A percentile compares a stretch with the other conserved stretches of the same genome.
These are phyloP conservation scores for Calameuta filiformis DNA, from an alignment of 2,888 invertebrate species.

Conservation along the genomic window DNA sequence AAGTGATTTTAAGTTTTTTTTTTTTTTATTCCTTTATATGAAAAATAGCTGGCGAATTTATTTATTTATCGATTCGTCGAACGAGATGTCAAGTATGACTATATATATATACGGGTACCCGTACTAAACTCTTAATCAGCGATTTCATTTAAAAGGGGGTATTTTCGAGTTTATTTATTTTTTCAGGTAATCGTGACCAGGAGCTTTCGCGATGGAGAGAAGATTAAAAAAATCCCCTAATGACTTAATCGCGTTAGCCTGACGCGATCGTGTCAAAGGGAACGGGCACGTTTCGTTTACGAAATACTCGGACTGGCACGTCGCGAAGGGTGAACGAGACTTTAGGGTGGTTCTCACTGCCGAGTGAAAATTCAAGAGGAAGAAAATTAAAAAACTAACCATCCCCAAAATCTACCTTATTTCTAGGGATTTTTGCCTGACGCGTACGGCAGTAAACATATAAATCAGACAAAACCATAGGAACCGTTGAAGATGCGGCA, in stretches of 20 bases:
- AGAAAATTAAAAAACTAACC: background rate
- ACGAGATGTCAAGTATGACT: background rate
- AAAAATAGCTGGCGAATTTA: background rate
- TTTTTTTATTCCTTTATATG: conserved; percentile 22
- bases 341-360: background rate
- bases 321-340: background rate
- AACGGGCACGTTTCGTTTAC: conserved; percentile 17
- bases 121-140: conserved; percentile 56
- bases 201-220: conserved; percentile 37
- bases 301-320: background rate
- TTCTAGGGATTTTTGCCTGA: background rate
- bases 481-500: background rate
- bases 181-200: conserved; percentile 51
- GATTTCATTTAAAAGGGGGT: conserved; percentile 57
- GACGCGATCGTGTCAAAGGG: conserved; percentile 56
- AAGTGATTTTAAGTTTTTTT: background rate
- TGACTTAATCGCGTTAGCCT: conserved; percentile 62
- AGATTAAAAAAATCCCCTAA: conserved; percentile 61
- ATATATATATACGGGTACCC: background rate
- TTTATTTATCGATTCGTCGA: background rate
- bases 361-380: background rate
- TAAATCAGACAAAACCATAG: no score
- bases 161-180: conserved; percentile 59
- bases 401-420: background rate
- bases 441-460: no score